These are phyloP conservation scores for Ophion ventricosus DNA, from an alignment of 2,888 invertebrate species.

Conservation along the genomic window DNA sequence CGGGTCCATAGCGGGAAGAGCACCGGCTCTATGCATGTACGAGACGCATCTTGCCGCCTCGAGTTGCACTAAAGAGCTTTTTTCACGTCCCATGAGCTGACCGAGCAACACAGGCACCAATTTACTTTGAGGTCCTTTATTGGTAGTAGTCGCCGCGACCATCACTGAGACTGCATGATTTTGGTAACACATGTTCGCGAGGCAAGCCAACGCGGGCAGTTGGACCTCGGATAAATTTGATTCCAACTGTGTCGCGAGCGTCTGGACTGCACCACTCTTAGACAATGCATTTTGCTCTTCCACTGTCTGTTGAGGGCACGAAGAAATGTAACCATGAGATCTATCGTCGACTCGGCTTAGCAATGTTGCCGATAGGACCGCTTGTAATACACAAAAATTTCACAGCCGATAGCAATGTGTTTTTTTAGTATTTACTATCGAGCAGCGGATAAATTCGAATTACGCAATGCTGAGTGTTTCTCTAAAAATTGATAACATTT, in stretches of 20 bases:
- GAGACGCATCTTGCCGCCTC: conserved; percentile 94
- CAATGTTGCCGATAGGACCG: no score
- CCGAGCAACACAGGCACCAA: conserved; percentile 90
- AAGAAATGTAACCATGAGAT: neutral
- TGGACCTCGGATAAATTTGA: conserved; percentile 88
- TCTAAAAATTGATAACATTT: no score
- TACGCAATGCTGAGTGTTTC: no score
- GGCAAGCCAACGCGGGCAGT: conserved; percentile 91
- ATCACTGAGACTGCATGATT: conserved; percentile 90
- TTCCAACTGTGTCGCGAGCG: conserved; percentile 89
- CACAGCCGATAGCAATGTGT: no score
- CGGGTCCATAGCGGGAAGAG: conserved; percentile 89
- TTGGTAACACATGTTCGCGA: conserved; percentile 94
- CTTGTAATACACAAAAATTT: no score
- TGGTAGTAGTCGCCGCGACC: conserved; percentile 85
- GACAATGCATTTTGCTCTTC: conserved; percentile 92
- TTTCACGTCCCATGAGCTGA: conserved; percentile 90
- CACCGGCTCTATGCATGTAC: conserved; percentile 93
- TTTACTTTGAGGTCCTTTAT: conserved; percentile 78
- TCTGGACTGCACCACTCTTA: conserved; percentile 89
- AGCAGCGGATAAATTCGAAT: no score
- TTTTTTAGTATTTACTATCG: no score
- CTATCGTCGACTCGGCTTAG: neutral
- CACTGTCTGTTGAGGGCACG: conserved; percentile 83
- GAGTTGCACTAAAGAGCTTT: conserved; percentile 91